Percentiles rank a stretch among this genome's conserved stretches.
Evolutionary conservation across 2,797 vertebrate species (phyloP).

Genomic region (Euthynnus affinis): DNA sequence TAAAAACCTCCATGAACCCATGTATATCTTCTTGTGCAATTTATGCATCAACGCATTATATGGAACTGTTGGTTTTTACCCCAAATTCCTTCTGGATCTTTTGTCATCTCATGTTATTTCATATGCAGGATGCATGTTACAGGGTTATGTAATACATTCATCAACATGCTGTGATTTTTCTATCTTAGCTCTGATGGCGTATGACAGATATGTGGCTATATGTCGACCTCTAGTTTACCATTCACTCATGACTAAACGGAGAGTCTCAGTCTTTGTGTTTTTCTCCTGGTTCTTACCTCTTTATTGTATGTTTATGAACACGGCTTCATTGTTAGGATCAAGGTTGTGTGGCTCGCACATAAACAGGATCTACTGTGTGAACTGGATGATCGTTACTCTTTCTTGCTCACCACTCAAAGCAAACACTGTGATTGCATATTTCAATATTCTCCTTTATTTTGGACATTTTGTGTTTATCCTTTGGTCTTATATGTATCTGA

Average conservation of each 20-base stretch:
- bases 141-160: conserved; percentile 61
- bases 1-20: conserved; percentile 60
- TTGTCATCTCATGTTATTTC: conserved; percentile 50
- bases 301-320: conserved; percentile 55
- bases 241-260: conserved; percentile 47
- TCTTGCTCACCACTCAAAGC: conserved; percentile 24
- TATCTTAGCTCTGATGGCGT: conserved; percentile 64
- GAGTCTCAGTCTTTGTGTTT: conserved; percentile 33
- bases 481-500: conserved; percentile 58
- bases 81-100: conserved; percentile 65
- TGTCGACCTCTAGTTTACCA: conserved; percentile 63
- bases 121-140: conserved; percentile 56
- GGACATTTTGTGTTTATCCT: conserved; percentile 46
- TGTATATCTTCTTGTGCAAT: conserved; percentile 65
- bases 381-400: conserved; percentile 47
- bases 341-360: conserved; percentile 51
- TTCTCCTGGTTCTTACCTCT: conserved; percentile 53
- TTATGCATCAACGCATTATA: conserved; percentile 56
- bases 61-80: conserved; percentile 62
- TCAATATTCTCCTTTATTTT: conserved; percentile 56
- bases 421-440: not conserved
- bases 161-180: conserved; percentile 49
- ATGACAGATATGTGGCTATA: conserved; percentile 70
- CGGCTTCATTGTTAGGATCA: conserved; percentile 34
- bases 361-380: conserved; percentile 54